Evolutionary conservation across 2,888 invertebrate genomes (phyloP).

Genomic region (Gisinianus flammeolus): DNA sequence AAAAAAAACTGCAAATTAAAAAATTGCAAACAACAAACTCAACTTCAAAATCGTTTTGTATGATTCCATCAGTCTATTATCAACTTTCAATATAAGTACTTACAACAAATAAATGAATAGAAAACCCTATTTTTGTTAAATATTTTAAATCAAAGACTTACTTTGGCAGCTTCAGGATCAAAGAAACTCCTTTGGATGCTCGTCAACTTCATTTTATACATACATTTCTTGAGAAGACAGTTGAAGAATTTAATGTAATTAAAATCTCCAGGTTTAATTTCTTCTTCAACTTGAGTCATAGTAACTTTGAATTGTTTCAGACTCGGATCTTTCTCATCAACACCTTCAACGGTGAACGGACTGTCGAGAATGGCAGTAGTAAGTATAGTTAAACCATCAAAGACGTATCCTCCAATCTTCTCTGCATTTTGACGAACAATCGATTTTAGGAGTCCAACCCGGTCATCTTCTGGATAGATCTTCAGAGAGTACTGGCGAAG

Average conservation of each 20-base stretch:
- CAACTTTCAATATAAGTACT: too few species aligned
- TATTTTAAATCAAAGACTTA: too few species aligned
- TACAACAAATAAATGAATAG: too few species aligned
- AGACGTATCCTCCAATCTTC: slow-evolving; percentile 69
- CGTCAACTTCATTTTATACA: too few species aligned
- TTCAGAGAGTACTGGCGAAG: slow-evolving; percentile 79
- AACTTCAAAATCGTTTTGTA: too few species aligned
- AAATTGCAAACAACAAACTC: too few species aligned
- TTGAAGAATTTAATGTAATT: slow-evolving; percentile 50
- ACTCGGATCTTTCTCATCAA: slow-evolving; percentile 20
- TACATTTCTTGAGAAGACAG: too few species aligned
- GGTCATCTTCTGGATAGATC: slow-evolving; percentile 74
- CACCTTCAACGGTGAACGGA: slow-evolving; percentile 62
- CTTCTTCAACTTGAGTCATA: slow-evolving; percentile 40
- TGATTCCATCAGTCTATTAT: too few species aligned
- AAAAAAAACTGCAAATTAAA: too few species aligned
- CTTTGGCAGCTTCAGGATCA: too few species aligned
- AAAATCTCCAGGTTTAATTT: slow-evolving; percentile 40
- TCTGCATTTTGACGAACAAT: slow-evolving; percentile 66
- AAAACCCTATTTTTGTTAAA: too few species aligned
- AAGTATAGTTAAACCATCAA: slow-evolving; percentile 76
- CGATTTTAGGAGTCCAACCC: slow-evolving; percentile 67
- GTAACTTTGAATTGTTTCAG: slow-evolving; percentile 38
- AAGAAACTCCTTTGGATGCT: too few species aligned
- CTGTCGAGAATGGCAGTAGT: slow-evolving; percentile 69